A percentile compares a stretch with the other conserved stretches of the same genome.
These are phyloP conservation scores for Pammene fasciana DNA, from an alignment of 2,888 invertebrate genomes.

Conservation along the genomic window DNA sequence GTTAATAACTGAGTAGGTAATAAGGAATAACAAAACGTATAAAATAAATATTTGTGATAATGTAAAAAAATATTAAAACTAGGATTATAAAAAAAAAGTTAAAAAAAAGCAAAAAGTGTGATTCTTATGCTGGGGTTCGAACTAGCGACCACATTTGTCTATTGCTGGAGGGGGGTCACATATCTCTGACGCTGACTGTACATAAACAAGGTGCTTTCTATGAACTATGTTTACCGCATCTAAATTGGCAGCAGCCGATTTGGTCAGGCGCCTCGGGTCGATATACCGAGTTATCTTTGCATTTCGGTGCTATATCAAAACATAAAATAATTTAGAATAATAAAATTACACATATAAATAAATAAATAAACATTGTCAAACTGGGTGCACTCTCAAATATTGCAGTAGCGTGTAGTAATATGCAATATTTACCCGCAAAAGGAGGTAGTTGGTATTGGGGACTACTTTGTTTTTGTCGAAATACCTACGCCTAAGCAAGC, in stretches of 20 bases:
- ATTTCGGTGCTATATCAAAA: conserved; percentile 73
- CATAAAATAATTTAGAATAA: conserved; percentile 32
- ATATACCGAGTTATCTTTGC: conserved; percentile 79
- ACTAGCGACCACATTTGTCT: no score
- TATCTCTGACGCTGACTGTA: no score
- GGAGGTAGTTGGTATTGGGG: conserved; percentile 61
- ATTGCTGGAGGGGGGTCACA: no score
- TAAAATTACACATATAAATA: conserved; percentile 39
- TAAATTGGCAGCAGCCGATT: conserved; percentile 73
- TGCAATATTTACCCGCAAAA: conserved; percentile 75
- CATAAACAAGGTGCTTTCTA: conserved; percentile 65
- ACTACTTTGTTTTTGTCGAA: conserved; percentile 80
- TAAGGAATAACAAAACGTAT: no score
- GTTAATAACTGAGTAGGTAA: no score
- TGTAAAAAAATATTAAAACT: no score
- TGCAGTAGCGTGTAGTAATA: conserved; percentile 50
- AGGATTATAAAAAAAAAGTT: no score
- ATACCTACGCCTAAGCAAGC: conserved; percentile 81
- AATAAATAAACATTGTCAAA: conserved; percentile 33
- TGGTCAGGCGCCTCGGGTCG: conserved; percentile 78
- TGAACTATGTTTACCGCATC: conserved; percentile 70
- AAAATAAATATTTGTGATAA: no score
- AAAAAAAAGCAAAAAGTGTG: no score
- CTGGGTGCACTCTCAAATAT: conserved; percentile 45
- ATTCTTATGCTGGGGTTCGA: no score